Evolutionary conservation across 2,888 invertebrate genomes (phyloP), one percentile per base, ranked within the genome.

Genomic region (Heliconius charithonia): DNA sequence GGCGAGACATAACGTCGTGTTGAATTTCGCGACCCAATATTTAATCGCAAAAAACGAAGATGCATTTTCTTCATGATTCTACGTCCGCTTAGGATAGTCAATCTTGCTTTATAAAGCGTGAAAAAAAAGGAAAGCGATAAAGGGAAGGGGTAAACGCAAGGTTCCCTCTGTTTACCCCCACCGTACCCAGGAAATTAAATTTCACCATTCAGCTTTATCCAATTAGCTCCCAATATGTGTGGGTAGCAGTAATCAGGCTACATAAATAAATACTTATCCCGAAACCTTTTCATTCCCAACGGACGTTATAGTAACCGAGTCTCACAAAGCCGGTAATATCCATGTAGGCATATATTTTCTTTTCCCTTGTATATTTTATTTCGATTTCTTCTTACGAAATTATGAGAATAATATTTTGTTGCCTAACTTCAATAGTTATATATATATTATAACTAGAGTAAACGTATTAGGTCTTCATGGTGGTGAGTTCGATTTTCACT

Each of bases 341-440:
- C 73, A 78, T 80, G 78, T 32, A 37, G 66, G 67, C 66, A 65
- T 65, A 65, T 65, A 71, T 78, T 75, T 67, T 63, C 76, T 32
- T 75, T 80, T 75, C 41, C 63, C 67, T 73, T 78, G 76, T 76
- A 78, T 75, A 78, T 78, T 76, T 78, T 76, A 78, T 78, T 78
- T 76, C 69, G 41, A 78, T 69, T 76, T 63, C 63, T 51, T 62
- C 37, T 51, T 27, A 65, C 27, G 66, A 69, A 25, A 63, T 62
- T 67, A 45, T 37, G 56, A 56, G 51, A 62, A 62, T 69, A 67
- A 63, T 74, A 12, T 62, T 63, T 63, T 22, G 9, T 29, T 63
- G 12, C 19, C 0, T 41, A 3, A 41, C 10, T 63, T n/a, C n/a
- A n/a, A n/a, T n/a, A n/a, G n/a, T n/a, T n/a, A n/a, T n/a, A n/a